phyloP scores from a whole-genome alignment of 2,888 invertebrate genomes.

The Thalpophila matura region DNA sequence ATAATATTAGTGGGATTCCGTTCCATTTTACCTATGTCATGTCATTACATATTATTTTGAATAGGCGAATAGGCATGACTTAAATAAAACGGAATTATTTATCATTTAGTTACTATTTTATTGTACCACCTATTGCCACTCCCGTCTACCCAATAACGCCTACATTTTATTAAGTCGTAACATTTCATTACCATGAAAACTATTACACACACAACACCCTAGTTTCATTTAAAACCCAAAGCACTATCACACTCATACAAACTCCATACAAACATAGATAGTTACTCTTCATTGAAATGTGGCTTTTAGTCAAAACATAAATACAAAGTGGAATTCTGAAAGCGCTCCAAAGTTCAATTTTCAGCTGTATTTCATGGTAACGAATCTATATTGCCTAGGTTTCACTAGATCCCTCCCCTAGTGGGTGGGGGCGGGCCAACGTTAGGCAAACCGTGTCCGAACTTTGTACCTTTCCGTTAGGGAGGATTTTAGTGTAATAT shows the following conservation, averaged over 20 bases:
- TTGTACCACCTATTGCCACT: too few species aligned
- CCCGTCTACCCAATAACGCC: too few species aligned
- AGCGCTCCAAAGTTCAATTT: conserved; percentile 44
- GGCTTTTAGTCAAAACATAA: conserved; percentile 33
- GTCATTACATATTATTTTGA: too few species aligned
- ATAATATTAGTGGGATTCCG: too few species aligned
- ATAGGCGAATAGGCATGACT: too few species aligned
- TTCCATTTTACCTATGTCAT: too few species aligned
- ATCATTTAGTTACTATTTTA: too few species aligned
- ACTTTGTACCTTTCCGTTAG: conserved; percentile 20
- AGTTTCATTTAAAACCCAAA: conserved; percentile 7
- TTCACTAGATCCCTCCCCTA: conserved; percentile 24
- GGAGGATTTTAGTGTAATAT: conserved; percentile 13
- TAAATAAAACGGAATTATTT: too few species aligned
- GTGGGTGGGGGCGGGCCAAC: not conserved
- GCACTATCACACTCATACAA: not conserved
- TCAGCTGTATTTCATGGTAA: conserved; percentile 45
- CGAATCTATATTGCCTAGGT: conserved; percentile 52
- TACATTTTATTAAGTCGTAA: too few species aligned
- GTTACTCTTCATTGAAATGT: conserved; percentile 18
- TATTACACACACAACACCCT: not conserved
- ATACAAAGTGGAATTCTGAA: conserved; percentile 25
- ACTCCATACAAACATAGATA: not conserved
- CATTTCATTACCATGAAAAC: not conserved
- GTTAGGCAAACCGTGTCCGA: conserved; percentile 30